Evolutionary conservation across 2,888 invertebrate species (phyloP).

Genomic region (Aporophyla nigra): DNA sequence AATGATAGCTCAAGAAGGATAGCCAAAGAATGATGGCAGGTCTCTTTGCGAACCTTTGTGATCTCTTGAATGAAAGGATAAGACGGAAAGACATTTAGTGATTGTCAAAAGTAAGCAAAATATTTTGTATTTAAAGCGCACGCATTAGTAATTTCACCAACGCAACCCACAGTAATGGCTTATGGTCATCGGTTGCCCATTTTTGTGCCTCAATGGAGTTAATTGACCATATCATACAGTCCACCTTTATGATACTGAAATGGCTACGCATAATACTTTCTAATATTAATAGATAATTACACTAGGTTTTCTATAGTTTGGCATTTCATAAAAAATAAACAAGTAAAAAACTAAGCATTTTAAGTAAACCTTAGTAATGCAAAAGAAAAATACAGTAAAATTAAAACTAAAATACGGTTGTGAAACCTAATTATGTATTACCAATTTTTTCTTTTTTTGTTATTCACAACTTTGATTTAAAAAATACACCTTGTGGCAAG

Average conservation of each 20-base stretch:
- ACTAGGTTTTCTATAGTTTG: conserved; percentile 76
- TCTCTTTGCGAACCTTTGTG: neutral
- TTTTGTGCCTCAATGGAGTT: conserved; percentile 77
- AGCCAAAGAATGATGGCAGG: too few species aligned
- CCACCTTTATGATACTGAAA: conserved; percentile 74
- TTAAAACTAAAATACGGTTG: conserved; percentile 1
- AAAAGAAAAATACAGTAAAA: conserved; percentile 12
- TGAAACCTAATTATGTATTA: neutral
- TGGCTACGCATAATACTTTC: conserved; percentile 77
- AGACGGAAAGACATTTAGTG: conserved; percentile 20
- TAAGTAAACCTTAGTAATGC: conserved; percentile 7
- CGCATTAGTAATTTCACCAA: neutral
- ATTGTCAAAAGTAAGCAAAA: neutral
- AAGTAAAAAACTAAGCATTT: conserved; percentile 39
- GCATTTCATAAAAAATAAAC: conserved; percentile 76
- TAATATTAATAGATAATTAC: conserved; percentile 73
- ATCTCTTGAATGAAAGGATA: conserved; percentile 2
- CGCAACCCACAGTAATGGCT: conserved; percentile 53
- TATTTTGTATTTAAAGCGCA: neutral
- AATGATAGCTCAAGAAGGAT: too few species aligned
- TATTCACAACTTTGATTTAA: neutral
- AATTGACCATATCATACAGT: conserved; percentile 81
- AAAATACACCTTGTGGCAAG: neutral
- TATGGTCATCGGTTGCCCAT: conserved; percentile 52
- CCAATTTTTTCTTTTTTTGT: neutral